These are phyloP conservation scores for Bolinopsis microptera DNA, from an alignment of 37 sponge, comb jelly and placozoan species.

Conservation along the genomic window DNA sequence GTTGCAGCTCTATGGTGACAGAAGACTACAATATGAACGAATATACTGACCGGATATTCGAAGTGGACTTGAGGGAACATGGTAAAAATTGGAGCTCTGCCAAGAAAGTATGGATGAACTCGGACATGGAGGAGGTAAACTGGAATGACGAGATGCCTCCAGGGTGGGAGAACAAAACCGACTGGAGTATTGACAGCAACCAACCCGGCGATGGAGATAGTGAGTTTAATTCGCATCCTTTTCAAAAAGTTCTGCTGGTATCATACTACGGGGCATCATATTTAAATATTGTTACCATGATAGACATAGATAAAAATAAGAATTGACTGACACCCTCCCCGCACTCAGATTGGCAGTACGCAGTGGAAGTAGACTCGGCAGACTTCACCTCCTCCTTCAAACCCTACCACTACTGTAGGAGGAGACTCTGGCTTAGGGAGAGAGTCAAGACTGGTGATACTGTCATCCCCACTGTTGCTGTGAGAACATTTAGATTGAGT, in stretches of 20 bases:
- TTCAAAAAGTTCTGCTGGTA: too few species aligned
- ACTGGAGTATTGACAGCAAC: not conserved
- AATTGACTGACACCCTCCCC: too few species aligned
- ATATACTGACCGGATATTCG: not conserved
- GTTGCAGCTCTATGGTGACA: not conserved
- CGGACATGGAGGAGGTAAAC: not conserved
- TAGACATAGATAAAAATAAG: too few species aligned
- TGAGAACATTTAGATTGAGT: not conserved
- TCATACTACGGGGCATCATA: too few species aligned
- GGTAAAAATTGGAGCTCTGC: constrained; percentile 17
- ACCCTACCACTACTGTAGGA: constrained; percentile 13
- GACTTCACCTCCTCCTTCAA: constrained; percentile 2
- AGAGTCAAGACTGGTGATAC: not conserved
- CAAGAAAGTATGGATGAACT: constrained; percentile 8
- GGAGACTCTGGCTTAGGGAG: constrained; percentile 14
- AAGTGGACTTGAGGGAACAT: not conserved
- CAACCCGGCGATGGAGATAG: constrained; percentile 24
- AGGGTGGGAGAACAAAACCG: not conserved
- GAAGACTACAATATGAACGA: not conserved
- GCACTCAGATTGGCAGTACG: not conserved
- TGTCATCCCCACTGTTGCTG: not conserved
- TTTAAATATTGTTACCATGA: too few species aligned
- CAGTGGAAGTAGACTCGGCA: not conserved
- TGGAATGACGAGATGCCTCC: not conserved
- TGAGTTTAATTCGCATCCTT: constrained; percentile 8